Evolutionary conservation across 2,797 vertebrate genomes (phyloP).

Genomic region (Onychomys arenicola): DNA sequence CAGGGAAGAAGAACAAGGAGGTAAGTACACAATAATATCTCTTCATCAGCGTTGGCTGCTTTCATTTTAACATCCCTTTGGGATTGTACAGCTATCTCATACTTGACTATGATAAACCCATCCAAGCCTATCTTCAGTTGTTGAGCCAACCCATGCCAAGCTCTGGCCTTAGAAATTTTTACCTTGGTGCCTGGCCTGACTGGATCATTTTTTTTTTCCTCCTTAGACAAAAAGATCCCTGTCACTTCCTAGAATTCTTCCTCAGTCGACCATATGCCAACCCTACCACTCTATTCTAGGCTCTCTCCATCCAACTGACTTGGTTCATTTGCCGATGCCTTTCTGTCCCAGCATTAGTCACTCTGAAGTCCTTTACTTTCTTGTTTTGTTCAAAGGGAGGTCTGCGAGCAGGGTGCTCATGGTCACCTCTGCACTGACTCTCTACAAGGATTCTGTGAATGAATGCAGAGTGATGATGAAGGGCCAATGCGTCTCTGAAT

Average conservation of each 20-base stretch:
- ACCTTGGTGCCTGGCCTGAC: no score
- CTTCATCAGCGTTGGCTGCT: not conserved
- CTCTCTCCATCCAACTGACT: not conserved
- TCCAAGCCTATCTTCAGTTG: not conserved
- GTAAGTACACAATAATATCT: accelerated
- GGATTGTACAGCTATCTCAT: not conserved
- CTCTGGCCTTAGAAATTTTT: not conserved
- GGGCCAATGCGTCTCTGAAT: not conserved
- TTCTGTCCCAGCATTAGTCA: accelerated
- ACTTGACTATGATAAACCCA: not conserved
- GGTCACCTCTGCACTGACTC: no score
- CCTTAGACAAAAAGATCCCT: not conserved
- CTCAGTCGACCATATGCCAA: accelerated
- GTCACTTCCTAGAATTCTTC: not conserved
- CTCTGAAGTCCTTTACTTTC: not conserved
- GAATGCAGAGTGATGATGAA: not conserved
- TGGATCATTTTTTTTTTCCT: not conserved
- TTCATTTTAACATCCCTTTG: not conserved
- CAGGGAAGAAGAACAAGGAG: not conserved
- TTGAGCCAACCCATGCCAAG: not conserved
- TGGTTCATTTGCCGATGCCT: not conserved
- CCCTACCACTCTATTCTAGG: not conserved
- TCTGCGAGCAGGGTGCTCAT: not conserved
- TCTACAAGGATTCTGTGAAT: no score
- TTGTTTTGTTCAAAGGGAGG: not conserved